Conservation (phyloP, 2,797 vertebrate genomes). For the Pachyuromys duprasi region DNA sequence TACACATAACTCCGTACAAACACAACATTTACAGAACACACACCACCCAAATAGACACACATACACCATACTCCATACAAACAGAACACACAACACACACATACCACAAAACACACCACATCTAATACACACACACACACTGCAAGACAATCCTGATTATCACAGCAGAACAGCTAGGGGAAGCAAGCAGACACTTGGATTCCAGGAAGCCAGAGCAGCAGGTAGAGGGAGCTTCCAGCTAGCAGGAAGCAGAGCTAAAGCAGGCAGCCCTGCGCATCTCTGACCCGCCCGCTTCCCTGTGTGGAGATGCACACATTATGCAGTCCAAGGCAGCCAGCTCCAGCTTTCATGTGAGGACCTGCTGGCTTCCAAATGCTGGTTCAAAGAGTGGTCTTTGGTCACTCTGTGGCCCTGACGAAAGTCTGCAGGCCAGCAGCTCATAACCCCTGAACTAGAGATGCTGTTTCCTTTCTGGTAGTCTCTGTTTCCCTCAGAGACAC, state of each 20-base stretch:
- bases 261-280: neutral
- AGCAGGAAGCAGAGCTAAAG: neutral
- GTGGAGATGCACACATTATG: neutral
- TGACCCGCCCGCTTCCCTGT: neutral
- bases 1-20: neutral
- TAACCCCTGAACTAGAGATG: conserved; percentile 17
- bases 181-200: neutral
- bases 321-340: neutral
- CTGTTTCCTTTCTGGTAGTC: conserved; percentile 36
- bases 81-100: neutral
- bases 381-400: neutral
- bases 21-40: neutral
- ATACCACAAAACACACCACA: neutral
- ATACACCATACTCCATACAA: neutral
- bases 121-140: neutral
- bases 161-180: neutral
- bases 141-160: neutral
- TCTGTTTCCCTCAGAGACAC: conserved; percentile 59
- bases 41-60: neutral
- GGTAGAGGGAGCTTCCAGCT: neutral
- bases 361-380: conserved; percentile 29
- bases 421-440: neutral
- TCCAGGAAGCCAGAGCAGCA: neutral
- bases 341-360: conserved; percentile 1
- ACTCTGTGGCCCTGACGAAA: neutral